Percentiles rank a stretch among this genome's conserved stretches.
These are phyloP conservation scores for Ploceus nigricollis DNA, from an alignment of 2,113 vertebrate genomes.

Conservation along the genomic window DNA sequence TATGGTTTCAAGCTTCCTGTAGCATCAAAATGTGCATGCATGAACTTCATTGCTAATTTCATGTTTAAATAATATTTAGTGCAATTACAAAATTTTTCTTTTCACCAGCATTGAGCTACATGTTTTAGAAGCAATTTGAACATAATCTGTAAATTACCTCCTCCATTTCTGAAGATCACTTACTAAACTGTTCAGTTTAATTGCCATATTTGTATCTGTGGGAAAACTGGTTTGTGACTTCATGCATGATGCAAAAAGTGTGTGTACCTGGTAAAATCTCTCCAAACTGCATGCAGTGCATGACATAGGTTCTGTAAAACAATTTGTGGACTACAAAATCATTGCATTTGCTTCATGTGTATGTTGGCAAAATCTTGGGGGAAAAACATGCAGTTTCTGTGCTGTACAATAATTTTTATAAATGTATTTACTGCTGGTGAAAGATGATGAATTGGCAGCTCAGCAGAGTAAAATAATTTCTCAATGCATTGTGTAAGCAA, in stretches of 20 bases:
- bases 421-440: slow-evolving; percentile 34
- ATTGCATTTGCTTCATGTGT: slow-evolving; percentile 48
- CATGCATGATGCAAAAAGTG: slow-evolving; percentile 68
- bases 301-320: slow-evolving; percentile 56
- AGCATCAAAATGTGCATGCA: slow-evolving; percentile 75
- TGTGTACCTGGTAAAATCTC: slow-evolving; percentile 43
- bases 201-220: not conserved
- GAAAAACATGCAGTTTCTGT: not conserved
- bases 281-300: slow-evolving; percentile 73
- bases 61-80: slow-evolving; percentile 42
- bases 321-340: not conserved
- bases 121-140: slow-evolving; percentile 14
- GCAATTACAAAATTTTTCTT: slow-evolving; percentile 40
- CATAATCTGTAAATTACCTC: not conserved
- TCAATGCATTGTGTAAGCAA: not conserved
- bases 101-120: slow-evolving; percentile 16
- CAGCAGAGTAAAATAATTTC: not conserved
- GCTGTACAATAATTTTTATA: not conserved
- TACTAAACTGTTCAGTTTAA: not conserved
- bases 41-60: slow-evolving; percentile 66
- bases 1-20: slow-evolving; percentile 92
- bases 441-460: not conserved
- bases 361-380: slow-evolving; percentile 17
- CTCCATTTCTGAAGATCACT: not conserved
- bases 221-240: slow-evolving; percentile 22